Base-by-base conservation (phyloP, 2,888 invertebrate genomes). In the Diarsia rubi region DNA sequence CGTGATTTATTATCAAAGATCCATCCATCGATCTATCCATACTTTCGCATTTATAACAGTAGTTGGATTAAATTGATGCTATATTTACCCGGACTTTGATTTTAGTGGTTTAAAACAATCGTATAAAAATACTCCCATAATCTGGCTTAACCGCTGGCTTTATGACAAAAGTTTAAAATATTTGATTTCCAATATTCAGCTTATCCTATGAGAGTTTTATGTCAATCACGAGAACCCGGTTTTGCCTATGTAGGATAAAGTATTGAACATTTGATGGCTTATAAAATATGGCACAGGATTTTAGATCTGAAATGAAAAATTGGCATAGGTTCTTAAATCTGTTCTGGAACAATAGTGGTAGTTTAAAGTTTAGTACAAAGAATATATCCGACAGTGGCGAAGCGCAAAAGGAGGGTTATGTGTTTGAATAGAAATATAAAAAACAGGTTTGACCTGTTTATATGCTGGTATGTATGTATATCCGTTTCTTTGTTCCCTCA, bases 121-220 rank as follows among this genome's bases (percentile, higher is more conserved):
- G 31, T 16, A 19, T 5, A 77, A 68, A 77, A 63, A 76, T 14
- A 47, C 27, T 42, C 31, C n/a, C 9, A 2, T 62, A 52, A 24
- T 62, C 45, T 62, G 16, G 42, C 42, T 47, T 31, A 62, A 31
- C 52, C 27, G 12, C 2, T 45, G 42, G 54, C 42, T 63, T 69
- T 54, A 24, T 24, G 47, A 42, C n/a, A 69, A 76, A 62, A 63
- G 16, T 52, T 76, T 76, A n/a, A 42, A 69, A 70, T 21, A 24
- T 54, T 69, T 54, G 6, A 21, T n/a, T 27, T 78, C 12, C 60
- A 60, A 75, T 69, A 54, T 69, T 69, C 27, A 21, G 70, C 27
- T 78, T 24, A 54, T 69, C 27, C 45, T 47, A 78, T 63, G 14
- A 47, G 42, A 42, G 70, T 69, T 69, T 69, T 45, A 47, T 76